phyloP scores from a whole-genome alignment of 2,113 vertebrate species.

The Catharus fuscescens region DNA sequence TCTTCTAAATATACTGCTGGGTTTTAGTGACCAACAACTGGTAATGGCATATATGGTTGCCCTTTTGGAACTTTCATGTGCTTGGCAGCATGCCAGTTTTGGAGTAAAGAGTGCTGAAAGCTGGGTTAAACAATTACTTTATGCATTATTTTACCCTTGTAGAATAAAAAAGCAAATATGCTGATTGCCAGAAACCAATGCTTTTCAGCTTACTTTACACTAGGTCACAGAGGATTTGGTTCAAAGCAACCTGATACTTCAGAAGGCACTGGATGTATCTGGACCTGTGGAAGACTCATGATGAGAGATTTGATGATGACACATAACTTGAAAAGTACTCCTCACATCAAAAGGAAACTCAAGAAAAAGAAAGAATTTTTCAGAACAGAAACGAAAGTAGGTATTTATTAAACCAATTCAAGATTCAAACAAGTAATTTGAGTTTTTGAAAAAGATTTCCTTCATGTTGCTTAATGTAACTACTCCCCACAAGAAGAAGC shows the following conservation, averaged over 20 bases:
- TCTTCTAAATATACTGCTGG: not conserved
- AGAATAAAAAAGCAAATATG: not conserved
- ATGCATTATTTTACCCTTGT: not conserved
- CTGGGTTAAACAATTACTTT: not conserved
- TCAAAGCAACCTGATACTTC: not conserved
- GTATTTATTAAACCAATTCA: not conserved
- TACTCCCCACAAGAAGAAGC: not conserved
- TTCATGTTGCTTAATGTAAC: not conserved
- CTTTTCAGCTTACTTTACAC: not conserved
- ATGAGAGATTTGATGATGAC: not conserved
- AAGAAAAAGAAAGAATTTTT: not conserved
- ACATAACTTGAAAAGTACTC: not conserved
- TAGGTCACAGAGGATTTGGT: not conserved
- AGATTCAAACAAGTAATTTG: not conserved
- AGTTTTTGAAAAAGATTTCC: not conserved
- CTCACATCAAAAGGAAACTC: not conserved
- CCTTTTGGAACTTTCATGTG: not conserved
- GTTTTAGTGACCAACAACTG: not conserved
- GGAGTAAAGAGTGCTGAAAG: not conserved
- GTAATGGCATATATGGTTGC: not conserved
- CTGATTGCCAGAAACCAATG: not conserved
- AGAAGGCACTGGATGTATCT: not conserved
- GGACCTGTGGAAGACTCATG: not conserved
- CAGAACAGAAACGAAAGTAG: not conserved
- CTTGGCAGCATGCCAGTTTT: not conserved